These are phyloP conservation scores for Oscheius sp. DNA, from an alignment of 1,140 invertebrate genomes.

Conservation along the genomic window DNA sequence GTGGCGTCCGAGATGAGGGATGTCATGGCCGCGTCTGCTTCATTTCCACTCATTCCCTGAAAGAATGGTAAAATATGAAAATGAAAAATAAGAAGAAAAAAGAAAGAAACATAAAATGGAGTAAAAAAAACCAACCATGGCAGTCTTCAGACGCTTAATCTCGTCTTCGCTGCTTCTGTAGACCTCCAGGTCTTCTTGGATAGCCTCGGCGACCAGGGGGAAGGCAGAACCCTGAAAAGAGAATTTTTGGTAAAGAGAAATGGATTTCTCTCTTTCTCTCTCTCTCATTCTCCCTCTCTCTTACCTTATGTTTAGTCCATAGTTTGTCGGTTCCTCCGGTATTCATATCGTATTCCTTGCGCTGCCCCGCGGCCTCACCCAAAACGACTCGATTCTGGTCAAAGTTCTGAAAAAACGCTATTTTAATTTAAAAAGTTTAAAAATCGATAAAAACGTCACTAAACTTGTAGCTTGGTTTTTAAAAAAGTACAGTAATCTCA, in stretches of 20 bases:
- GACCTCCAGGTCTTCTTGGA: constrained; percentile 93
- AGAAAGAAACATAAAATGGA: neutral
- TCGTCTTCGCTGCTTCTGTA: constrained; percentile 91
- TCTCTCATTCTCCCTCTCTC: neutral
- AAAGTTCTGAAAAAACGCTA: constrained; percentile 68
- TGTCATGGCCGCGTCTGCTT: constrained; percentile 65
- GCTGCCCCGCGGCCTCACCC: constrained; percentile 70
- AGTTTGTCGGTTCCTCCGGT: constrained; percentile 70
- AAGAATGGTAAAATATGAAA: constrained; percentile 32
- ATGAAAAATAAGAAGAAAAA: neutral
- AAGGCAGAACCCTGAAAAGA: constrained; percentile 74
- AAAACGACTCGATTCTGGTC: constrained; percentile 82
- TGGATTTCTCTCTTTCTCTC: no score
- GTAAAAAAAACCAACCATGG: constrained; percentile 69
- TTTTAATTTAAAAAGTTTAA: no score
- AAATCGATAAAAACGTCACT: no score
- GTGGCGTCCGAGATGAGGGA: constrained; percentile 87
- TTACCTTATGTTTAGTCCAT: constrained; percentile 50
- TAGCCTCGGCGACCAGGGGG: constrained; percentile 92
- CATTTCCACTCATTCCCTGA: constrained; percentile 63
- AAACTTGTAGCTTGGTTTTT: neutral
- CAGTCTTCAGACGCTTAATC: constrained; percentile 86
- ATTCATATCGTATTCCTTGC: constrained; percentile 85
- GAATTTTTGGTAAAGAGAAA: neutral
- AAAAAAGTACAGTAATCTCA: constrained; percentile 20